These are phyloP conservation scores for Sinosuthora webbiana DNA, from an alignment of 2,113 vertebrate species.

Conservation along the genomic window DNA sequence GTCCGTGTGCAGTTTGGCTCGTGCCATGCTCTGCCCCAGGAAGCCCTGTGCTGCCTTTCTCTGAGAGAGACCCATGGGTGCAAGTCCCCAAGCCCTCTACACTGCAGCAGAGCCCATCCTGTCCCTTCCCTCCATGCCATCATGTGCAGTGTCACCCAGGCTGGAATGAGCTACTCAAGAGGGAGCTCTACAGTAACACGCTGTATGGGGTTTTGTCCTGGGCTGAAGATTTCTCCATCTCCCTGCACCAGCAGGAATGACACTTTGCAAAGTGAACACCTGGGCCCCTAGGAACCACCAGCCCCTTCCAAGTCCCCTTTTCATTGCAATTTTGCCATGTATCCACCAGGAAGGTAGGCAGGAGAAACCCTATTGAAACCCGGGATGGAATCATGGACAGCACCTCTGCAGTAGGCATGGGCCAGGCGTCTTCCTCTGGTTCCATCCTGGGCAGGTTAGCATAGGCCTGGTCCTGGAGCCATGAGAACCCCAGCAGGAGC, in stretches of 20 bases:
- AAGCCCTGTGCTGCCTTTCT: neutral
- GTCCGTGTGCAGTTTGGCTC: neutral
- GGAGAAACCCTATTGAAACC: neutral
- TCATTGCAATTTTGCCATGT: neutral
- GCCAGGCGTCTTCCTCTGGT: neutral
- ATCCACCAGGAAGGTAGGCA: neutral
- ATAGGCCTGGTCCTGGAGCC: neutral
- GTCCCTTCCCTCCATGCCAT: neutral
- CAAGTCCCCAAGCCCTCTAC: neutral
- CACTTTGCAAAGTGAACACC: neutral
- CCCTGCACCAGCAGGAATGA: neutral
- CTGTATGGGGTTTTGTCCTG: neutral
- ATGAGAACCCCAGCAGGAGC: neutral
- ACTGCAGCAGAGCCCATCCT: neutral
- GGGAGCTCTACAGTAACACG: neutral
- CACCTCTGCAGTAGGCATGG: neutral
- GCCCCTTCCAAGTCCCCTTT: neutral
- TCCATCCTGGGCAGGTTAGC: neutral
- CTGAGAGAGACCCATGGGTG: neutral
- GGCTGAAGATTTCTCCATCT: neutral
- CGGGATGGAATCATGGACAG: neutral
- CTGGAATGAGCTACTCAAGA: neutral
- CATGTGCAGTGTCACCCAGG: neutral
- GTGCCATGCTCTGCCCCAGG: rapidly evolving
- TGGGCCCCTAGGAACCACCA: neutral